Percentiles rank a stretch among this genome's conserved stretches.
phyloP scores from a whole-genome alignment of 2,113 vertebrate species.

The Hippocampus mohnikei region DNA sequence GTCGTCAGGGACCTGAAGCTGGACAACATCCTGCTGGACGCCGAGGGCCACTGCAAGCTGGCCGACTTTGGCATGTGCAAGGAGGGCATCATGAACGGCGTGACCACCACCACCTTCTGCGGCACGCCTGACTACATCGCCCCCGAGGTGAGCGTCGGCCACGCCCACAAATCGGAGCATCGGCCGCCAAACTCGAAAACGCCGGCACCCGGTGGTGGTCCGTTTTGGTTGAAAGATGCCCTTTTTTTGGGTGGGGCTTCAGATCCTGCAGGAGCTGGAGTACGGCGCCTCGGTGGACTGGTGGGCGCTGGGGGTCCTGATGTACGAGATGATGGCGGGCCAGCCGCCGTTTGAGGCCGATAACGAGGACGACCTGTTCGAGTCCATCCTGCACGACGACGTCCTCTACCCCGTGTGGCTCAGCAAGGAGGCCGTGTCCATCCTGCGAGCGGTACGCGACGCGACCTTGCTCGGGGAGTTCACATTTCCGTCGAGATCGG shows the following conservation, averaged over 20 bases:
- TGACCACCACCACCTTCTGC: constrained; percentile 96
- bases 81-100: constrained; percentile 93
- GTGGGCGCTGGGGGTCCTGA: constrained; percentile 97
- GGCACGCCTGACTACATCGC: constrained; percentile 98
- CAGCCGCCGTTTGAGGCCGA: constrained; percentile 97
- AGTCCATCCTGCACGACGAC: constrained; percentile 97
- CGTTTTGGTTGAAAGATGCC: background rate
- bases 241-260: background rate
- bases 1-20: constrained; percentile 92
- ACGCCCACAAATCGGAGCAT: background rate
- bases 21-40: constrained; percentile 97
- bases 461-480: no score
- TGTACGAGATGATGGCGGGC: constrained; percentile 99
- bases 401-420: constrained; percentile 98
- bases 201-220: no score
- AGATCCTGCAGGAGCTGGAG: constrained; percentile 97
- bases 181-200: no score
- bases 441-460: constrained; percentile 87
- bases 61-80: constrained; percentile 99
- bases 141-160: constrained; percentile 80
- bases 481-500: no score
- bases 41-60: constrained; percentile 97
- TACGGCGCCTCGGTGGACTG: constrained; percentile 95
- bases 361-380: constrained; percentile 96
- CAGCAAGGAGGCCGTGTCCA: constrained; percentile 97